Base-by-base conservation (phyloP, 2,113 vertebrate genomes). In the Ranitomeya imitator region DNA sequence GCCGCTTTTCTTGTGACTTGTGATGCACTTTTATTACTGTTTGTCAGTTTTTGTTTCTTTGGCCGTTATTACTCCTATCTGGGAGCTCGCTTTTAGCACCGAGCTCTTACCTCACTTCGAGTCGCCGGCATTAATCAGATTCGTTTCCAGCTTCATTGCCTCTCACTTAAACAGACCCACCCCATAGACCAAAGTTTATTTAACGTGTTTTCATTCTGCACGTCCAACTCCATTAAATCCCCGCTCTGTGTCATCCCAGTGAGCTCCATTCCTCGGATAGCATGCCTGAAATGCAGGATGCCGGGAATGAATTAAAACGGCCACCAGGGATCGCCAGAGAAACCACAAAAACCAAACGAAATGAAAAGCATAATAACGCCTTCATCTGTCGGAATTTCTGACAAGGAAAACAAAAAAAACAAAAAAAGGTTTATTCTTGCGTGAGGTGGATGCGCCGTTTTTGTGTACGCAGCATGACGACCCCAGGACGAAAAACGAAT, bases 341-440 rank as follows among this genome's bases (percentile, higher is more conserved):
- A 80, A 80, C 86, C 86, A 87, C 86, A 87, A 80, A 80, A 86
- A 77, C 85, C 85, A 86, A 79, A 79, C 13, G n/a, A 86, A 79
- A 86, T 79, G 73, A 65, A 57, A 86, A 79, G 78, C 86, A 87
- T 87, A 87, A 80, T 87, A 86, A 86, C 76, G 55, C 85, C 85
- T 86, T 86, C 85, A 86, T 80, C 86, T 80, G 69, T 80, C 76
- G 60, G 86, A 71, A 80, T 80, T 87, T 87, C 86, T 31, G 86
- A 87, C 45, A 69, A 87, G 73, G 51, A 37, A 80, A 73, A 45
- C 37, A 45, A 4, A 67, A 37, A 86, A 87, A n/a, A n/a, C n/a
- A n/a, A 80, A 80, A 67, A 80, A 55, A 51, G 31, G 45, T 31
- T 78, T 69, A 71, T 80, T 57, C 86, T 71, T 69, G 76, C 6